phyloP scores from a whole-genome alignment of 2,797 vertebrate species.

The Atherinosoma microstoma region DNA sequence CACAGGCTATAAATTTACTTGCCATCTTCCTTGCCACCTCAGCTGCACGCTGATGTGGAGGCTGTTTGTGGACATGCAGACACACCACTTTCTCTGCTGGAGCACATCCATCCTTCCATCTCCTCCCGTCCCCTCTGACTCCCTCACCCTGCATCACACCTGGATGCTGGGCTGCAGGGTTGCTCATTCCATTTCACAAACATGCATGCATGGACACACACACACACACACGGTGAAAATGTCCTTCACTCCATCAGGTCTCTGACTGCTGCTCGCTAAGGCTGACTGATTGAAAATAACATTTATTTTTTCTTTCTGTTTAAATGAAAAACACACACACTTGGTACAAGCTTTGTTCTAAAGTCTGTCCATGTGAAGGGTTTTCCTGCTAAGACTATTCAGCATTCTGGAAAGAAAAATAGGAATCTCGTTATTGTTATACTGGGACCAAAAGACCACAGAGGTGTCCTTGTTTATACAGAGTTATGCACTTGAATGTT shows the following conservation, averaged over 20 bases:
- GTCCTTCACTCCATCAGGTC: slow-evolving; percentile 47
- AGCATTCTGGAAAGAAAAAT: no score
- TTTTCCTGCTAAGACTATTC: no score
- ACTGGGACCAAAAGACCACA: no score
- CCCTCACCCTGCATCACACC: neutral
- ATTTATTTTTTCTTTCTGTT: neutral
- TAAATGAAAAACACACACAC: neutral
- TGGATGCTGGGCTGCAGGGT: no score
- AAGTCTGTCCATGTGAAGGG: no score
- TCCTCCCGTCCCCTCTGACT: no score
- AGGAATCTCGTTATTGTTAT: no score
- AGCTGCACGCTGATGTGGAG: slow-evolving; percentile 11
- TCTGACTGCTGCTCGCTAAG: slow-evolving; percentile 41
- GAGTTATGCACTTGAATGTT: neutral
- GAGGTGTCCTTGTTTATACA: no score
- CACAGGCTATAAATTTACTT: neutral
- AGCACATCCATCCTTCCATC: neutral
- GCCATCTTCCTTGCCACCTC: neutral
- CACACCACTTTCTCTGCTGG: no score
- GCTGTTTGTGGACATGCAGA: neutral
- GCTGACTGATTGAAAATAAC: slow-evolving; percentile 45
- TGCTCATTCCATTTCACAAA: neutral
- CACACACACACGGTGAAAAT: slow-evolving; percentile 19
- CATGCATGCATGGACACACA: slow-evolving; percentile 6
- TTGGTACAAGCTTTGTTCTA: neutral